These are phyloP conservation scores for Drosophila suzukii DNA, from an alignment of 1,140 invertebrate genomes.

Conservation along the genomic window DNA sequence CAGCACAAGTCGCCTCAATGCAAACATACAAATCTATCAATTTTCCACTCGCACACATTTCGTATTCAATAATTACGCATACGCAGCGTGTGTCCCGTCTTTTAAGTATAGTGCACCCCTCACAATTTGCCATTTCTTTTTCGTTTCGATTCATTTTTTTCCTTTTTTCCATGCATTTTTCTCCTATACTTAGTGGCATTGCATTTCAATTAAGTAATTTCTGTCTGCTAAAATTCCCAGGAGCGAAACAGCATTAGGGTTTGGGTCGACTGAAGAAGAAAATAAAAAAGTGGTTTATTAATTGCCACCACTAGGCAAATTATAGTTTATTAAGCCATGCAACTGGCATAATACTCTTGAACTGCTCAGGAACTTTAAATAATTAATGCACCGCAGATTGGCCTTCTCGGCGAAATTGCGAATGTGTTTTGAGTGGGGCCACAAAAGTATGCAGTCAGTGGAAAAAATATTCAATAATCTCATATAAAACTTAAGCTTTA, in stretches of 20 bases:
- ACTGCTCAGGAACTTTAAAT: slow-evolving; percentile 23
- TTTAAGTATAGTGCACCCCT: slow-evolving; percentile 37
- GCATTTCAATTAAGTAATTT: slow-evolving; percentile 79
- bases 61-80: slow-evolving; percentile 68
- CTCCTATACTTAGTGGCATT: slow-evolving; percentile 40
- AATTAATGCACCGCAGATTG: slow-evolving; percentile 4
- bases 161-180: slow-evolving; percentile 15
- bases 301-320: slow-evolving; percentile 60
- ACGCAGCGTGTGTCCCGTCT: slow-evolving; percentile 45
- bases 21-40: slow-evolving; percentile 72
- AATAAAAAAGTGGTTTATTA: slow-evolving; percentile 41
- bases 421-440: neutral
- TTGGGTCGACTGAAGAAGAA: slow-evolving; percentile 4
- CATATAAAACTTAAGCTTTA: no score
- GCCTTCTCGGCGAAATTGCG: neutral
- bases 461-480: neutral
- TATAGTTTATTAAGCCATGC: slow-evolving; percentile 58
- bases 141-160: slow-evolving; percentile 12
- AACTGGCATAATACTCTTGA: slow-evolving; percentile 30
- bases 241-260: slow-evolving; percentile 26
- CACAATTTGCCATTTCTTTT: slow-evolving; percentile 28
- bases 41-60: slow-evolving; percentile 46
- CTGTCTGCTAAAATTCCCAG: slow-evolving; percentile 76
- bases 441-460: neutral
- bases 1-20: slow-evolving; percentile 21